Evolutionary conservation across 2,113 vertebrate genomes (phyloP).

Genomic region (Diadophis punctatus): DNA sequence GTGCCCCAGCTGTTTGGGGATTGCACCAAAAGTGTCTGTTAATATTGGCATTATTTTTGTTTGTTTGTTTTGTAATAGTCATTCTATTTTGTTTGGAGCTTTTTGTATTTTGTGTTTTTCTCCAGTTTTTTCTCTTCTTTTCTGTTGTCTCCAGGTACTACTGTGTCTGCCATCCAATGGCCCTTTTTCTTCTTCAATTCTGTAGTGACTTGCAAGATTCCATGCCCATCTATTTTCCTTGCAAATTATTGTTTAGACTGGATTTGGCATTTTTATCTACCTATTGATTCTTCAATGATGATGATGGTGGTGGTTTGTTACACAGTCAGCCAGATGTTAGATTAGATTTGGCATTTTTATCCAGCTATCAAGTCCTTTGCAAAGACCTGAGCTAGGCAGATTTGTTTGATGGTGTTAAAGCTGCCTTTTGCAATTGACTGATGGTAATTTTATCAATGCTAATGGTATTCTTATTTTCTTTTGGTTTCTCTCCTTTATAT

Average conservation of each 20-base stretch:
- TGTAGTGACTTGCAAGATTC: background rate
- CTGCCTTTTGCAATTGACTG: background rate
- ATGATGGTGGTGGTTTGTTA: background rate
- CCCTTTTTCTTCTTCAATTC: background rate
- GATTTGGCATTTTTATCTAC: background rate
- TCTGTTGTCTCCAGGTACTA: background rate
- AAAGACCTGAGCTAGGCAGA: no score
- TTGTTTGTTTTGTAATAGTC: background rate
- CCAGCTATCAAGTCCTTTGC: no score
- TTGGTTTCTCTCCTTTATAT: background rate
- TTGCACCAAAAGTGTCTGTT: background rate
- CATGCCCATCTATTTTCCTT: background rate
- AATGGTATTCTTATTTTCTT: background rate
- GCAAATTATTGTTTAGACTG: background rate
- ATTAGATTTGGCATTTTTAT: no score
- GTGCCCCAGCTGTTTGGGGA: background rate
- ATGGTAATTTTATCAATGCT: background rate
- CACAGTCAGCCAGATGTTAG: no score
- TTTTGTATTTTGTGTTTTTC: background rate
- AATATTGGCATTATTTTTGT: background rate
- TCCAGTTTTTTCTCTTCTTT: background rate
- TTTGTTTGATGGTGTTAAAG: background rate
- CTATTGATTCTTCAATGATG: background rate
- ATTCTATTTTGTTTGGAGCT: background rate
- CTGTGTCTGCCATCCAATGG: background rate